A percentile compares a stretch with the other conserved stretches of the same genome.
phyloP scores from a whole-genome alignment of 2,888 invertebrate species.

The Mactromeris polynyma region DNA sequence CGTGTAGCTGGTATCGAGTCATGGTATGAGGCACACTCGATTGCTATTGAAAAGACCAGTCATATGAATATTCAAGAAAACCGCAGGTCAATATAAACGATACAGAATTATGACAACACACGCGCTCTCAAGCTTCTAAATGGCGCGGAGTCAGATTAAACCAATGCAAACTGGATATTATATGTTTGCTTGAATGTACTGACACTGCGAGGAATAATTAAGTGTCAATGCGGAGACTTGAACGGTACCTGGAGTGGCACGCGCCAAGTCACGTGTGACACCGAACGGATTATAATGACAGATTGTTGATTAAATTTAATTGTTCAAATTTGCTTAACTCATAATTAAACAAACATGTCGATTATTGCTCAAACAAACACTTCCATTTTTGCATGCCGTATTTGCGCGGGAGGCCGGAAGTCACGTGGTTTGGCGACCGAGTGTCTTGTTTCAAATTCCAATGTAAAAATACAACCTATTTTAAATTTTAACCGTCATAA shows the following conservation, averaged over 20 bases:
- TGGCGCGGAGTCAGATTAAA: not conserved
- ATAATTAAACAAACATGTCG: conserved; percentile 5
- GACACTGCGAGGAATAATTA: not conserved
- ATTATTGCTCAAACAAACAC: not conserved
- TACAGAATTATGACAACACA: not conserved
- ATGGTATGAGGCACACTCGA: not conserved
- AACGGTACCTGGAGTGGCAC: conserved; percentile 28
- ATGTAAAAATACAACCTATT: not conserved
- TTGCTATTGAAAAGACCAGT: not conserved
- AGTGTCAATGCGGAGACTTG: conserved; percentile 18
- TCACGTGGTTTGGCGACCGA: conserved; percentile 27
- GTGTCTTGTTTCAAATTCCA: not conserved
- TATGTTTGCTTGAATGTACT: not conserved
- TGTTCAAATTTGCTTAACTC: conserved; percentile 33
- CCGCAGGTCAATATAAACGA: not conserved
- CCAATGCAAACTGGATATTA: not conserved
- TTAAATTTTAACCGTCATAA: not conserved
- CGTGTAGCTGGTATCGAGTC: not conserved
- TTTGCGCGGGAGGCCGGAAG: not conserved
- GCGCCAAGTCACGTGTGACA: conserved; percentile 30
- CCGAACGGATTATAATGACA: conserved; percentile 34
- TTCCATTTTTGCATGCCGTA: not conserved
- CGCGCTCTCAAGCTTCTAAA: not conserved
- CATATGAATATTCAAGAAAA: not conserved
- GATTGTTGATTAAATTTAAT: conserved; percentile 27